Conservation (phyloP, 2,888 invertebrate species). For the Andricus quercusramuli region DNA sequence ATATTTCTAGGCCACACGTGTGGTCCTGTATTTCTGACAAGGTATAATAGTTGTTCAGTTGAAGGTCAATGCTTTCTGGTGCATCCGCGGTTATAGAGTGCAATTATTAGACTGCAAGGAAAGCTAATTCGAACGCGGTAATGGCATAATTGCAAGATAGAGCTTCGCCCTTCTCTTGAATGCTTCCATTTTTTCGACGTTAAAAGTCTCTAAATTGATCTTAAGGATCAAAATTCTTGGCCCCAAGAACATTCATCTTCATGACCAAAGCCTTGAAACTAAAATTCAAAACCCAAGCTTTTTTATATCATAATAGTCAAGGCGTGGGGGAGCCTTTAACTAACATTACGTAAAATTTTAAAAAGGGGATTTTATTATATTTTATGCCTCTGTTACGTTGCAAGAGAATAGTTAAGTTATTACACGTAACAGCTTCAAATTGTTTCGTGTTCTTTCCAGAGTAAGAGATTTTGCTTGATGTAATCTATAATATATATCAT, state of each 20-base stretch:
- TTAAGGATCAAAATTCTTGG: slow-evolving; percentile 6
- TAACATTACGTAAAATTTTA: too few relatives aligned
- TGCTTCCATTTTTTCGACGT: slow-evolving; percentile 44
- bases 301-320: too few relatives aligned
- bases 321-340: too few relatives aligned
- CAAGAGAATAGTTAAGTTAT: too few relatives aligned
- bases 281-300: neutral
- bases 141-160: slow-evolving; percentile 67
- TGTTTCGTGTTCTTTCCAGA: too few relatives aligned
- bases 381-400: too few relatives aligned
- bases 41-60: slow-evolving; percentile 17
- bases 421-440: too few relatives aligned
- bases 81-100: slow-evolving; percentile 55
- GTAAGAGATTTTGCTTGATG: too few relatives aligned
- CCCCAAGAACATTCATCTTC: slow-evolving; percentile 7
- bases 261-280: neutral
- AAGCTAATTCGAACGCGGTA: slow-evolving; percentile 64
- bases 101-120: slow-evolving; percentile 66
- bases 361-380: too few relatives aligned
- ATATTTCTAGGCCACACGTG: slow-evolving; percentile 34
- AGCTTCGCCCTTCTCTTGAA: slow-evolving; percentile 11
- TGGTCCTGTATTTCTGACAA: slow-evolving; percentile 23
- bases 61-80: slow-evolving; percentile 54
- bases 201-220: slow-evolving; percentile 46
- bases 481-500: too few relatives aligned